phyloP scores from a whole-genome alignment of 1,140 invertebrate species.

The Triops longicaudatus region DNA sequence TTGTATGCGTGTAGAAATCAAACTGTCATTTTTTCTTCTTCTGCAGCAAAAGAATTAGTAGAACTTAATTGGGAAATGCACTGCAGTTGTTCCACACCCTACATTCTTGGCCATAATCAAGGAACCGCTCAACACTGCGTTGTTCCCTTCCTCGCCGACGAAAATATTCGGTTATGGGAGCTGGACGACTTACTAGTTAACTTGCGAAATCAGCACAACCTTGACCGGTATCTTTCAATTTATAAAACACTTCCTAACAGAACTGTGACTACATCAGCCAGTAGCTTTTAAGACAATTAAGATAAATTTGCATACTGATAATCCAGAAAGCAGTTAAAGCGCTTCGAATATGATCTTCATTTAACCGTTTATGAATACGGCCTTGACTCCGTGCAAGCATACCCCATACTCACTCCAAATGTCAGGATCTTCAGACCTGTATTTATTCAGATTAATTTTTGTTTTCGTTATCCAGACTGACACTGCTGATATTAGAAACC shows the following conservation, averaged over 20 bases:
- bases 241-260: neutral
- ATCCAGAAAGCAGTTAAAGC: no score
- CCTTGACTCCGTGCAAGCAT: no score
- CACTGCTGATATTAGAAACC: neutral
- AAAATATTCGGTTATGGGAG: neutral
- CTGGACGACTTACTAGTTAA: neutral
- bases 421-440: no score
- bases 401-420: no score
- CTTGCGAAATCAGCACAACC: neutral
- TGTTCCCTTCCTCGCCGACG: neutral
- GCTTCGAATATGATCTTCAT: no score
- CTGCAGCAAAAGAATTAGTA: neutral
- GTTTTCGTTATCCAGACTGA: neutral
- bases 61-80: neutral
- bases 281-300: neutral
- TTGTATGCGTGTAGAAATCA: neutral
- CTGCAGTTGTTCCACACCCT: neutral
- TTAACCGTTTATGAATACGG: no score
- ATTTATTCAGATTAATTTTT: no score
- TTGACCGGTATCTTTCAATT: neutral
- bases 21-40: neutral
- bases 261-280: no score
- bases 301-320: neutral
- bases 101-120: neutral
- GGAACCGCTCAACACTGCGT: neutral